Evolutionary conservation across 1,140 invertebrate species (phyloP), one percentile per base, ranked within the genome.

Genomic region (Lepidurus arcticus): DNA sequence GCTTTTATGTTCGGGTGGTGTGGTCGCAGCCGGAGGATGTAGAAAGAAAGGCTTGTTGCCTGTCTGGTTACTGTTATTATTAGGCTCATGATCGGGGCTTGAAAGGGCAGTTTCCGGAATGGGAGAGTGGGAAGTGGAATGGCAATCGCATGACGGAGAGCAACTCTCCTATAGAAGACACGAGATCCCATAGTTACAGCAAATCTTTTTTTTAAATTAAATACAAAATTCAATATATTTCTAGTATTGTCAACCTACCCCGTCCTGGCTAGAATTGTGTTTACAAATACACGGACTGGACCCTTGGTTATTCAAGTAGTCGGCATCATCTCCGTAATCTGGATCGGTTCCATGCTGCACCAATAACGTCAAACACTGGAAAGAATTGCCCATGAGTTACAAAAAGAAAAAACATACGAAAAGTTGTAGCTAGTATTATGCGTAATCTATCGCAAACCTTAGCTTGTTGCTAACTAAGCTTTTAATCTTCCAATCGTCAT

Each of bases 281-380:
- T 65, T 65, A 65, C 53, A 65, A 13, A 65, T 65, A 65, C 53
- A 65, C n/a, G 53, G 53, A 16, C 53, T 65, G 16, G 53, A 65
- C 21, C 53, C 53, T 65, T 65, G 53, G 21, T 65, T 65, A 7
- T 65, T 65, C 53, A 65, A 65, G 21, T 65, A 65, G 65, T 42
- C 65, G 21, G 44, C 84, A 74, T 85, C 82, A 77, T 84, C 82
- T 82, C 86, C 84, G 81, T 90, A 89, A 82, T 90, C 88, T 7
- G 88, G 87, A 75, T 89, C 88, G 13, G 91, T 92, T 11, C 90
- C 90, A 82, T 91, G 89, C 77, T 93, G 91, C 21, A 94, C 90
- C 80, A 95, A 83, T 24, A 93, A 86, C 81, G 91, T 92, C 73
- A 94, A 84, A 84, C 91, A 92, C 91, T 92, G 84, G 43, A 86